These are phyloP conservation scores for Petaurus breviceps DNA, from an alignment of 2,113 vertebrate genomes.

Conservation along the genomic window DNA sequence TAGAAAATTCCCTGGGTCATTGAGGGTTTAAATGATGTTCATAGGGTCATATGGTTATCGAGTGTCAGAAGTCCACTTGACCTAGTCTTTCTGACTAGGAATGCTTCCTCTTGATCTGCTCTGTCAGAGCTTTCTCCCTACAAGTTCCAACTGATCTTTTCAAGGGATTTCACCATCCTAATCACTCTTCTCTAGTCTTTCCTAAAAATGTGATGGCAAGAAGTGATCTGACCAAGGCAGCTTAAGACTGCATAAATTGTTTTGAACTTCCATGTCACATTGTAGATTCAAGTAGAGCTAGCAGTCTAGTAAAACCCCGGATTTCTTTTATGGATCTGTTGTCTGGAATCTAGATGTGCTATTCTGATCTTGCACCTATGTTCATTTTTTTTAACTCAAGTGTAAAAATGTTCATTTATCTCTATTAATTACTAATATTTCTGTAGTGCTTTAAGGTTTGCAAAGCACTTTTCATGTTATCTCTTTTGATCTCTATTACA, in stretches of 20 bases:
- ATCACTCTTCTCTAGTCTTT: not conserved
- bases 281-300: not conserved
- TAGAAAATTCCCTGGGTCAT: not conserved
- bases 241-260: not conserved
- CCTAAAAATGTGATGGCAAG: not conserved
- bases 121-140: not conserved
- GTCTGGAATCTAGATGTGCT: not conserved
- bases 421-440: not conserved
- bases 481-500: not conserved
- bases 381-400: not conserved
- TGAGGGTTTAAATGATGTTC: not conserved
- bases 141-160: not conserved
- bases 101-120: not conserved
- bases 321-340: not conserved
- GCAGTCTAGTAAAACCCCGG: not conserved
- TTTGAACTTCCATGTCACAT: not conserved
- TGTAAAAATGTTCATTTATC: not conserved
- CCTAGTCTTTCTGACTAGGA: not conserved
- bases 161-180: not conserved
- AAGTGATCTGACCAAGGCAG: not conserved
- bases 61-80: not conserved
- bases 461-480: not conserved
- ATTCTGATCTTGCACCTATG: not conserved
- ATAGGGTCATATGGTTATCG: not conserved
- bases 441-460: not conserved